Conservation (phyloP, 2,797 vertebrate species). For the Rhinella marina region DNA sequence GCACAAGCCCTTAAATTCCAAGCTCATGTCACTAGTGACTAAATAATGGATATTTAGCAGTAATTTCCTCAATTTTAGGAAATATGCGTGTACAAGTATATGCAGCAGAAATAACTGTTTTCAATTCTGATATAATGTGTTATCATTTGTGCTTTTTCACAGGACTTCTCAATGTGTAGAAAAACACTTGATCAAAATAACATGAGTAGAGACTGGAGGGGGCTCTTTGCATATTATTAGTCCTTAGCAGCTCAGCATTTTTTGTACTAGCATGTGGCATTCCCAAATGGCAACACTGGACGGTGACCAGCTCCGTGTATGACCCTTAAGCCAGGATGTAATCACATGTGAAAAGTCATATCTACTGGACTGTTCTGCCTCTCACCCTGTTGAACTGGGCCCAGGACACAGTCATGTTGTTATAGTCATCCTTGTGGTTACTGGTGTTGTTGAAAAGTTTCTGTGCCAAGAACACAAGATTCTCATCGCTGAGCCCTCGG, state of each 20-base stretch:
- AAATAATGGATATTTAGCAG: too few species aligned
- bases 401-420: constrained; percentile 90
- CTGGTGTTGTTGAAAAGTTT: constrained; percentile 90
- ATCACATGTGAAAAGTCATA: neutral
- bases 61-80: too few species aligned
- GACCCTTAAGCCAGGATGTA: constrained; percentile 6
- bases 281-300: neutral
- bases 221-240: neutral
- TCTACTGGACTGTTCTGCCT: neutral
- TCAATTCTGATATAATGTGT: too few species aligned
- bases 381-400: constrained; percentile 94
- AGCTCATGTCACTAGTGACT: too few species aligned
- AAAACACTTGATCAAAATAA: neutral
- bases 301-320: neutral
- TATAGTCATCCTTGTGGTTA: constrained; percentile 88
- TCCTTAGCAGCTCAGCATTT: neutral
- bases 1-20: too few species aligned
- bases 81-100: too few species aligned
- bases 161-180: neutral
- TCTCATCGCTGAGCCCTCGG: constrained; percentile 91
- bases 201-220: neutral
- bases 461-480: constrained; percentile 92
- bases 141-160: neutral
- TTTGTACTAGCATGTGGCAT: neutral
- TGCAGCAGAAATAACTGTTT: too few species aligned